Conservation (phyloP, 2,888 invertebrate genomes). For the Ormyrus nitidulus region DNA sequence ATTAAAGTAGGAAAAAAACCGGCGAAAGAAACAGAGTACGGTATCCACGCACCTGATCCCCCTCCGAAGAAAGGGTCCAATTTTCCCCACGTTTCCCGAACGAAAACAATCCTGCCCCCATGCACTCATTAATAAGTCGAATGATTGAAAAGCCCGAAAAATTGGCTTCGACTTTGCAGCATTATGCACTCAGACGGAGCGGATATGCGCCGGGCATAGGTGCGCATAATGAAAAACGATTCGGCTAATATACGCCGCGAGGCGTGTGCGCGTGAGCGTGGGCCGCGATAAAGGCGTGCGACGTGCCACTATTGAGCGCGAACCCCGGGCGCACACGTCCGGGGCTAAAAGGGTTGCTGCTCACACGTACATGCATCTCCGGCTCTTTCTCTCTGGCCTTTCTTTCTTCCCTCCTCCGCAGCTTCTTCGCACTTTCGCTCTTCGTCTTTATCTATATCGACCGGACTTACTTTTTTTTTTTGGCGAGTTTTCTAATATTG, state of each 20-base stretch:
- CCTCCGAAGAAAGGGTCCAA: too few relatives aligned
- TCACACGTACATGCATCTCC: constrained; percentile 52
- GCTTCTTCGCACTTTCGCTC: constrained; percentile 41
- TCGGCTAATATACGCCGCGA: constrained; percentile 42
- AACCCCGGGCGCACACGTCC: constrained; percentile 46
- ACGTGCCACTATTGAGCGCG: constrained; percentile 60
- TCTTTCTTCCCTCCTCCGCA: constrained; percentile 18
- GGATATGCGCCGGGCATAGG: too few relatives aligned
- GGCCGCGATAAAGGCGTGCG: constrained; percentile 63
- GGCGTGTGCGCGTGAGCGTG: constrained; percentile 31
- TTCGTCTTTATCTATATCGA: constrained; percentile 42
- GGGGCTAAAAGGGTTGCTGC: constrained; percentile 16
- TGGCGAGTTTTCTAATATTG: constrained; percentile 11
- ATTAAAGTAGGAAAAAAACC: too few relatives aligned
- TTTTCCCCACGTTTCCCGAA: too few relatives aligned
- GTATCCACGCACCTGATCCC: too few relatives aligned
- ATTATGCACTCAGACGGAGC: too few relatives aligned
- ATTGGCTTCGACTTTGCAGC: too few relatives aligned
- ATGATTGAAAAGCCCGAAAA: too few relatives aligned
- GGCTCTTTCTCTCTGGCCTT: constrained; percentile 55
- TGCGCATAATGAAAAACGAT: constrained; percentile 39
- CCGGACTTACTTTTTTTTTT: constrained; percentile 35
- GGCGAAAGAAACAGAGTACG: too few relatives aligned
- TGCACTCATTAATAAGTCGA: too few relatives aligned
- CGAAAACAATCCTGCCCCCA: too few relatives aligned